Evolutionary conservation across 2,797 vertebrate genomes (phyloP).

Genomic region (Onychomys arenicola): DNA sequence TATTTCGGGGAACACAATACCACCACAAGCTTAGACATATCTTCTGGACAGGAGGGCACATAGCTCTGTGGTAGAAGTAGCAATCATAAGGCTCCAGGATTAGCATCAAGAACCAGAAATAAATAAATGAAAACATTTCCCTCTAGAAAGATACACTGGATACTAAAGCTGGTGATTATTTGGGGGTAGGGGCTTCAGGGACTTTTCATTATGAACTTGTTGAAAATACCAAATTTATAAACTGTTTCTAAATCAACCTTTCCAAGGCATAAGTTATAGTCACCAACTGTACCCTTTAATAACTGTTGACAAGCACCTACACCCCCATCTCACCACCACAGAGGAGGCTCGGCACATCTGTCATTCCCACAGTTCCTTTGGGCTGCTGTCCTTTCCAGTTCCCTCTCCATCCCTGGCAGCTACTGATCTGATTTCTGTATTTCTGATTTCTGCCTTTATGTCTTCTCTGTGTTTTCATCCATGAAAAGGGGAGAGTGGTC

Average conservation of each 20-base stretch:
- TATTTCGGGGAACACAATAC: no score
- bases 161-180: neutral
- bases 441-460: neutral
- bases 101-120: neutral
- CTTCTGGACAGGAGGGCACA: neutral
- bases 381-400: neutral
- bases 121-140: neutral
- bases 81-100: neutral
- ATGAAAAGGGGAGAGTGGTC: neutral
- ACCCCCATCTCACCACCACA: neutral
- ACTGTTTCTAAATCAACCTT: neutral
- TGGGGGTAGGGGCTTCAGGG: neutral
- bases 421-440: neutral
- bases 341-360: neutral
- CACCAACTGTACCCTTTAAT: neutral
- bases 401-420: neutral
- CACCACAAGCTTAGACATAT: neutral
- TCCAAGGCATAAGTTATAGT: neutral
- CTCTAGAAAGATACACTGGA: neutral
- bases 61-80: neutral
- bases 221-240: neutral
- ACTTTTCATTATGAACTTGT: constrained; percentile 4
- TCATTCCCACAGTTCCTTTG: neutral
- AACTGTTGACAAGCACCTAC: neutral
- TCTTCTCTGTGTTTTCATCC: neutral